Percentiles rank a stretch among this genome's conserved stretches.
Evolutionary conservation across 2,113 vertebrate species (phyloP).

Genomic region (Fregata magnificens): DNA sequence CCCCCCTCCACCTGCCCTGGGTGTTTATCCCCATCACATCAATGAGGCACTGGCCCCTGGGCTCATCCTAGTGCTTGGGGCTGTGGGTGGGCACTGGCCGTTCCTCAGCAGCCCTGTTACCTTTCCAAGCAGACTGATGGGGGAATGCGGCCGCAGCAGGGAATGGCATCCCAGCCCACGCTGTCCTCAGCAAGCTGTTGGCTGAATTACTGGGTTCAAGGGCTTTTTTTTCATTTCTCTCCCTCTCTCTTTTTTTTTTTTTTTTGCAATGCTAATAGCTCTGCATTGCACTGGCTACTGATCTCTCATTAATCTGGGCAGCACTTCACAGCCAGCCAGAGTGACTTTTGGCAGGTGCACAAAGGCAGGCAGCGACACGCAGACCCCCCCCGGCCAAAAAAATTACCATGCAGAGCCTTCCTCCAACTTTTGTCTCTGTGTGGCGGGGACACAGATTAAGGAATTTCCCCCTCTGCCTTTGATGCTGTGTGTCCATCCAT

Average conservation of each 20-base stretch:
- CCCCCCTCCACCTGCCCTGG: neutral
- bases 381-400: neutral
- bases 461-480: conserved; percentile 35
- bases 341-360: conserved; percentile 66
- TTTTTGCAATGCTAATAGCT: conserved; percentile 37
- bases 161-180: neutral
- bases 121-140: neutral
- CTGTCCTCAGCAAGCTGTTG: neutral
- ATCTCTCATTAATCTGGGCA: conserved; percentile 64
- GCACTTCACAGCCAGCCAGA: conserved; percentile 1
- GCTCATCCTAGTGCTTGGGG: neutral
- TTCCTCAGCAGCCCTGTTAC: neutral
- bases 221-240: neutral
- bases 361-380: neutral
- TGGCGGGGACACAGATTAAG: neutral
- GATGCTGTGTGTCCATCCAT: neutral
- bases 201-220: neutral
- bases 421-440: conserved; percentile 29
- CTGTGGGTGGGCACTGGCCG: neutral
- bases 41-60: rapidly evolving
- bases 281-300: conserved; percentile 49
- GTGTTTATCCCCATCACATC: neutral
- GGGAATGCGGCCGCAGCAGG: neutral
- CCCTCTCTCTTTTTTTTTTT: neutral
- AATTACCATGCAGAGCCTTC: conserved; percentile 13